These are phyloP conservation scores for Apis cerana DNA, from an alignment of 1,140 invertebrate genomes.

Conservation along the genomic window DNA sequence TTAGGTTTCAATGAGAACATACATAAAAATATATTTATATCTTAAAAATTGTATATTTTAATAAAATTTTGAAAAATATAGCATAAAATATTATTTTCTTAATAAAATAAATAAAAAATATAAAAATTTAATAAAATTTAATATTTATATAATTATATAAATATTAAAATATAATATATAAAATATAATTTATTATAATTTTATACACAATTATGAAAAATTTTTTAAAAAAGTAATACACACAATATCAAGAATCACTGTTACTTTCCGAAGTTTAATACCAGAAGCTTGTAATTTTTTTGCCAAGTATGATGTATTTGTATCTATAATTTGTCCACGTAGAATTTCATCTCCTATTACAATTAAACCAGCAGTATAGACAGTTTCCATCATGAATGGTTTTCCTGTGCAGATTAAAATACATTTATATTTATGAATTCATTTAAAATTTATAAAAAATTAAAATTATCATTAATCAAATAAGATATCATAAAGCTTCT, in stretches of 20 bases:
- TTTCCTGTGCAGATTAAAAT: conserved; percentile 32
- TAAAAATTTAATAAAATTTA: not conserved
- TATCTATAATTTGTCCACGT: conserved; percentile 87
- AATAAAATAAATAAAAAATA: conserved; percentile 9
- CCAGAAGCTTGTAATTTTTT: conserved; percentile 83
- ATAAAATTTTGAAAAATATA: too few relatives aligned
- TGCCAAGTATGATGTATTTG: conserved; percentile 86
- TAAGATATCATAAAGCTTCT: not conserved
- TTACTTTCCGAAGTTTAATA: conserved; percentile 84
- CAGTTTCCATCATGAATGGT: conserved; percentile 55
- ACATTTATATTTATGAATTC: not conserved
- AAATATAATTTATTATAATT: too few relatives aligned
- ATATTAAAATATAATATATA: too few relatives aligned
- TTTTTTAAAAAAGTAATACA: conserved; percentile 54
- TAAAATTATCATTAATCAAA: conserved; percentile 30
- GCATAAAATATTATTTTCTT: not conserved
- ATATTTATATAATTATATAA: not conserved
- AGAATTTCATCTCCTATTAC: conserved; percentile 90
- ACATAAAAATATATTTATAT: not conserved
- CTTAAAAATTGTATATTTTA: too few relatives aligned
- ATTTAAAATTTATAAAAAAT: not conserved
- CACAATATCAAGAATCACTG: conserved; percentile 84
- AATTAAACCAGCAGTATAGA: conserved; percentile 79
- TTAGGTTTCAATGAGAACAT: not conserved
- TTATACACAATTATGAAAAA: not conserved